Base-by-base conservation (phyloP, 2,797 vertebrate species). In the Pelodytes ibericus region DNA sequence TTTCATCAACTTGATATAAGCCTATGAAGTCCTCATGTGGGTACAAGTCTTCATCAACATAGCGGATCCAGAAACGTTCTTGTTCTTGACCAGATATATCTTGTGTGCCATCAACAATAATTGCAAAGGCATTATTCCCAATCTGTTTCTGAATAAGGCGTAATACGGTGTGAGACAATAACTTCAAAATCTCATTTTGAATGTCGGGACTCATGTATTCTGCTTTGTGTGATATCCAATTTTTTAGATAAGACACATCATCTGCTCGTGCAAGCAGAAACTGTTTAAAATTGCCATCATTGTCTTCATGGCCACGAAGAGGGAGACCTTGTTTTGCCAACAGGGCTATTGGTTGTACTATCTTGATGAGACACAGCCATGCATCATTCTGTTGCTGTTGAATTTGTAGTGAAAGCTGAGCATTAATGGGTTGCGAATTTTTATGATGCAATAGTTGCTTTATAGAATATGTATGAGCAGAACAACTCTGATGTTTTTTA, bases 1-100 rank as follows among this genome's bases (percentile, higher is more conserved):
- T 59, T 59, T 59, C 57, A 59, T 59, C 57, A 7, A 59, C 57
- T 59, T 59, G 57, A 29, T 59, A 59, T 59, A 59, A 59, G 57
- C 57, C n/a, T n/a, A n/a, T n/a, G n/a, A n/a, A n/a, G n/a, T n/a
- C n/a, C n/a, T n/a, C n/a, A n/a, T n/a, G n/a, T n/a, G 25, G 27
- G 25, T 27, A 59, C 9, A 30, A 3, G 25, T 30, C 57, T 59
- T 59, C 25, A 59, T 59, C 57, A 59, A 59, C 57, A 59, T 59
- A 27, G 25, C 26, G 2, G 4, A 30, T 59, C 11, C 57, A n/a
- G n/a, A n/a, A n/a, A n/a, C n/a, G n/a, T n/a, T n/a, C n/a, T n/a
- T n/a, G n/a, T n/a, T n/a, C n/a, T n/a, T n/a, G n/a, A n/a, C n/a
- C n/a, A n/a, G n/a, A n/a, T n/a, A n/a, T n/a, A n/a, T n/a, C n/a